Base-by-base conservation (phyloP, 2,113 vertebrate genomes). In the Cichladusa arquata region DNA sequence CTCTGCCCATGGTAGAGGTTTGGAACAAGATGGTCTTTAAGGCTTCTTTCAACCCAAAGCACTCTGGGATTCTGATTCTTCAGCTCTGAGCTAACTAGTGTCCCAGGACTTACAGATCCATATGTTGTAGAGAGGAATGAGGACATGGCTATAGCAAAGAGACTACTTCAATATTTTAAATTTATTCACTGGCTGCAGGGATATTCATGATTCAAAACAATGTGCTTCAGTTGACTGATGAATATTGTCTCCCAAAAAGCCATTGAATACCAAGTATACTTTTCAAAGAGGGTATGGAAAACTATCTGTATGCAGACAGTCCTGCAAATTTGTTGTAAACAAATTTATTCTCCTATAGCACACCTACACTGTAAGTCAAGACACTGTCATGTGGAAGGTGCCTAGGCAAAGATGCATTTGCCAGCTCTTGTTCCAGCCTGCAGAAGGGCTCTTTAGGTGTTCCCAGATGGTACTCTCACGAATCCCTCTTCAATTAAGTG, bases 401-500 rank as follows among this genome's bases (percentile, higher is more conserved):
- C 81, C 81, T 60, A 11, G 50, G 80, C 85, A 92, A 88, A 84
- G 65, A 56, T 26, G 40, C 70, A 65, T 93, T 91, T 83, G 44
- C 86, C 67, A 45, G 70, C 58, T 65, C 79, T 86, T 54, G 33
- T 87, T 94, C 74, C 70, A 89, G 92, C 76, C 85, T 77, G 94
- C 80, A 88, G 90, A 93, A 84, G 85, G 85, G 67, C 61, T 88
- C 84, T 93, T 94, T 19, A 91, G 87, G 85, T 89, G 89, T 87
- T 65, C 73, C 86, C 93, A 88, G 86, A 90, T 95, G 95, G 79
- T 84, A 26, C 82, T 88, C 60, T 78, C 77, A 48, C 0, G 57
- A 92, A 82, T 90, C 58, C 81, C 58, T 94, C 90, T 90, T 95
- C 88, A 95, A 33, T 81, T 93, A 96, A 96, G 88, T 73, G 50